phyloP scores from a whole-genome alignment of 2,797 vertebrate genomes.

The Bufotes viridis region DNA sequence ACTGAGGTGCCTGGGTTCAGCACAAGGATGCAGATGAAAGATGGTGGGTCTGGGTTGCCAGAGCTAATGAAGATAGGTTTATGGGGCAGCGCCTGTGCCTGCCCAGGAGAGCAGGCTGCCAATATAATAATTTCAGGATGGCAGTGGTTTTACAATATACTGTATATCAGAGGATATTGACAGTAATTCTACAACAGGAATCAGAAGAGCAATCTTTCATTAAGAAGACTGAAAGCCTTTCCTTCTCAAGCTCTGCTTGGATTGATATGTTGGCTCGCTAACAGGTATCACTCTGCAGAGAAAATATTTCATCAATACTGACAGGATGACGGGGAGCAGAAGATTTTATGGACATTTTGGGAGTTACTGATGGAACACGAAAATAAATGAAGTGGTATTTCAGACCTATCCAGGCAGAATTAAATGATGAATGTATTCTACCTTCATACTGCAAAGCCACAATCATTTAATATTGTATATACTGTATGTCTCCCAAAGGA shows the following conservation, averaged over 20 bases:
- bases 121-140: not conserved
- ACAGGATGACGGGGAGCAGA: conserved; percentile 39
- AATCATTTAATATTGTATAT: conserved; percentile 30
- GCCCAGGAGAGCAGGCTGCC: no score
- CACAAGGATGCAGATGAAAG: no score
- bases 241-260: not conserved
- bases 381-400: conserved; percentile 42
- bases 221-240: conserved; percentile 15
- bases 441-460: conserved; percentile 2
- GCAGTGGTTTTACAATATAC: not conserved
- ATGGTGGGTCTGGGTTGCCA: no score
- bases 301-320: conserved; percentile 25
- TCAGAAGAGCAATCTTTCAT: not conserved
- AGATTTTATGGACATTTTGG: conserved; percentile 49
- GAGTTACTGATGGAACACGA: conserved; percentile 31
- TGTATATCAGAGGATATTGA: not conserved
- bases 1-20: no score
- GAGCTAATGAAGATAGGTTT: no score
- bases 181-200: not conserved
- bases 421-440: conserved; percentile 37
- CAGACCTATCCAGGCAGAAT: conserved; percentile 25
- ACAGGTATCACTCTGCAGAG: conserved; percentile 31
- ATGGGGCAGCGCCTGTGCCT: no score
- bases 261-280: conserved; percentile 18
- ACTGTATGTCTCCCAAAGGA: conserved; percentile 1